Evolutionary conservation across 2,888 invertebrate genomes (phyloP), one percentile per base, ranked within the genome.

Genomic region (Trypoxylon attenuatum): DNA sequence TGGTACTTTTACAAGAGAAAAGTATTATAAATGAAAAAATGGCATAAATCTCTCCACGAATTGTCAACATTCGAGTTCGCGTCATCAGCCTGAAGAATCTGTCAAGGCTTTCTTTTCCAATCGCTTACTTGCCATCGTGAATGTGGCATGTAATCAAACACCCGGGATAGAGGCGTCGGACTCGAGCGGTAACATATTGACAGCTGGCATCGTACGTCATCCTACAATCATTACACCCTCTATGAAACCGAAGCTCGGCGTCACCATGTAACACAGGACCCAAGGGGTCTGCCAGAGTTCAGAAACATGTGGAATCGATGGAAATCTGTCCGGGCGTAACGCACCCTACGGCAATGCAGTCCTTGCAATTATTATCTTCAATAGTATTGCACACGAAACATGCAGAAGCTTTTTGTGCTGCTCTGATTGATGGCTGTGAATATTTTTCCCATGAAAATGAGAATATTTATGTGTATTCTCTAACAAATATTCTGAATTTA

Each of bases 131-230:
- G 51, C 55, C 68, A 69, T 74, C 63, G 33, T 46, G 70, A 75
- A 55, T 64, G 56, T 55, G 72, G 61, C 66, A 62, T 71, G 73
- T 82, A 78, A 82, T 82, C 78, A 79, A 76, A 76, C 63, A 77
- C 69, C 72, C 61, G 59, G 58, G 22, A 39, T 39, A 27, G 21
- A 50, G 27, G 57, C 56, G 57, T 49, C 51, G 45, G 33, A 46
- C 38, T 51, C 29, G 19, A 27, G 27, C 23, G 45, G 45, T 39
- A 64, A 67, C 66, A 71, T 73, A 82, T 80, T 76, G 80, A 79
- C 81, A 82, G 74, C 71, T 77, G 71, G 78, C 77, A 77, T 78
- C 71, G 77, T 54, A 69, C 78, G 71, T 80, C 77, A 77, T 78
- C 71, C 77, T 51, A 67, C 71, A 70, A 81, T 82, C 75, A 80